These are phyloP conservation scores for Peromyscus californicus DNA, from an alignment of 2,113 vertebrate genomes.

Conservation along the genomic window DNA sequence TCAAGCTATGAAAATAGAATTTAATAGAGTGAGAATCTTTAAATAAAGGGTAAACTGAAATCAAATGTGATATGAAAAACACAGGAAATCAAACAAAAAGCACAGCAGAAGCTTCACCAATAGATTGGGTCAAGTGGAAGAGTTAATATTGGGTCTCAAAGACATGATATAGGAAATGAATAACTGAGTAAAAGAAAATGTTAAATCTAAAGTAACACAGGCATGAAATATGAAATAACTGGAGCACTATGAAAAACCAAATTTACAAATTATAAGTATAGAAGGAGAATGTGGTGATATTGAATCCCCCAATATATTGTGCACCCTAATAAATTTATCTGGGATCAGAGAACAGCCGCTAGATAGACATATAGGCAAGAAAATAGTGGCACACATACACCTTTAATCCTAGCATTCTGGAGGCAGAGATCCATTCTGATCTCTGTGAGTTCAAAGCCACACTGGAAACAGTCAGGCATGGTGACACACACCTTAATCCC, in stretches of 20 bases:
- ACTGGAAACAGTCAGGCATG: too few relatives aligned
- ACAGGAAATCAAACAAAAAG: background rate
- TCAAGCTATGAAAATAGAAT: background rate
- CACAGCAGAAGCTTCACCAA: background rate
- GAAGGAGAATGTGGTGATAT: too few relatives aligned
- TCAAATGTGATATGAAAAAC: background rate
- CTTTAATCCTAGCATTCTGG: too few relatives aligned
- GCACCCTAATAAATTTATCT: too few relatives aligned
- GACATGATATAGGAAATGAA: background rate
- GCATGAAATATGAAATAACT: background rate
- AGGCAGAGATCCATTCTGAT: too few relatives aligned
- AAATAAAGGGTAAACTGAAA: background rate
- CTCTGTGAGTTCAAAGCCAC: too few relatives aligned
- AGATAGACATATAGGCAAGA: too few relatives aligned
- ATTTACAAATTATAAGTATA: background rate
- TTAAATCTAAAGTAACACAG: background rate
- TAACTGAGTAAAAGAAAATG: background rate
- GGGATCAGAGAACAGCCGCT: too few relatives aligned
- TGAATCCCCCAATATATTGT: too few relatives aligned
- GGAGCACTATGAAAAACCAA: background rate
- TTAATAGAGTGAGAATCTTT: background rate
- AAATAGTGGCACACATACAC: too few relatives aligned
- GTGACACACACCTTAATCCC: too few relatives aligned
- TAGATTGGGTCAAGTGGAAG: background rate
- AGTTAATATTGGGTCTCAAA: background rate